Evolutionary conservation across 2,888 invertebrate species (phyloP), one percentile per base, ranked within the genome.

Genomic region (Eulithis testata): DNA sequence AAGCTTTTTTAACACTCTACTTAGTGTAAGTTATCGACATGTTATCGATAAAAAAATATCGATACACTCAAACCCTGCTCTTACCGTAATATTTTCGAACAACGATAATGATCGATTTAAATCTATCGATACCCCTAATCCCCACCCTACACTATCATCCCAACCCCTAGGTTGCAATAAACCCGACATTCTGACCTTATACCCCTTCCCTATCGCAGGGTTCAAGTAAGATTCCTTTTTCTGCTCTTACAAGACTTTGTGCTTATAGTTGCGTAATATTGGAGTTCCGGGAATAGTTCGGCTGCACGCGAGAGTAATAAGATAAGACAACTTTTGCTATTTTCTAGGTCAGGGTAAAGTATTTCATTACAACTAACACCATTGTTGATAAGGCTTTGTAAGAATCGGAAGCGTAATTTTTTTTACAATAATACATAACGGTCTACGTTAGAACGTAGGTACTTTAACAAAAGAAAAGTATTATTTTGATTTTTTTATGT

Each of bases 141-240:
- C 66, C 59, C 58, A 44, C 49, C 43, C 54, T 21, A 58, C 43
- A 40, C 50, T 54, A 63, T 68, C 68, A 63, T 65, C 73, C 55
- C 61, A 73, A 71, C 70, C 73, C 69, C 65, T 65, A 63, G 64
- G 63, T 68, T 70, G 72, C 73, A 72, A 73, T 73, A 73, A 73
- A 72, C 69, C 66, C 53, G 53, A 53, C 53, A 53, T 53, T 72
- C 70, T 73, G 72, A 73, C 73, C 73, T 66, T 60, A 21, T 21
- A 60, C 66, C 66, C 66, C 66, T 63, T 56, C 67, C 66, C 69
- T 60, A 62, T 68, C 62, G 60, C 63, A 61, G 71, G 73, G 73
- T 72, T 72, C 68, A 72, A 67, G 70, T 70, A 73, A 72, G 69
- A 72, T 69, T 72, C 69, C 64, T 72, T 69, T 70, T 66, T 63